Percentiles rank a stretch among this genome's conserved stretches.
These are phyloP conservation scores for Drosophila lowei DNA, from an alignment of 1,140 invertebrate species.

Conservation along the genomic window DNA sequence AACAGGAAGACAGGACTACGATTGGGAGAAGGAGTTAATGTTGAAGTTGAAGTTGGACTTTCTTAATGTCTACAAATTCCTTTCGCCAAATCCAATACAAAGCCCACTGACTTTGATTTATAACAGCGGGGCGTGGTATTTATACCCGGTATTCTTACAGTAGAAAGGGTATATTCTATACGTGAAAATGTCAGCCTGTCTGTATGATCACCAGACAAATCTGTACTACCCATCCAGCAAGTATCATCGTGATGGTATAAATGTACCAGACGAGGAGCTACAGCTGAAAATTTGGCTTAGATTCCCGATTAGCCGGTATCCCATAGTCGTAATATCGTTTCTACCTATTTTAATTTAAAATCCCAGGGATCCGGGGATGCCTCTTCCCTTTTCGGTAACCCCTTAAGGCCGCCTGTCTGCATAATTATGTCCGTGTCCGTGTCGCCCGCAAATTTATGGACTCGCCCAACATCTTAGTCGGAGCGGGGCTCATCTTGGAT, in stretches of 20 bases:
- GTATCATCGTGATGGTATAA: too few species aligned
- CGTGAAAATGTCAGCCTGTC: too few species aligned
- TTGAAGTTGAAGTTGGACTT: constrained; percentile 39
- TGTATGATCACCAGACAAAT: too few species aligned
- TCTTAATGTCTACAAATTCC: constrained; percentile 71
- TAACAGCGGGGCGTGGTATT: constrained; percentile 72
- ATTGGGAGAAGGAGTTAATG: constrained; percentile 12
- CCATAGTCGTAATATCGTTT: too few species aligned
- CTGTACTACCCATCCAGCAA: too few species aligned
- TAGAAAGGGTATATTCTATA: too few species aligned
- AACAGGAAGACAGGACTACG: constrained; percentile 56
- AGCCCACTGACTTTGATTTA: constrained; percentile 77
- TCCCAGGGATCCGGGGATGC: constrained; percentile 1
- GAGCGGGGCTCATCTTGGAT: constrained; percentile 24
- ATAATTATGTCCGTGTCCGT: constrained; percentile 61
- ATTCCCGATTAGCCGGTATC: too few species aligned
- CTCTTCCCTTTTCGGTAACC: constrained; percentile 29
- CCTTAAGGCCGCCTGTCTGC: constrained; percentile 46
- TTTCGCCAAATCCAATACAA: constrained; percentile 69
- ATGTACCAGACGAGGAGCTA: too few species aligned
- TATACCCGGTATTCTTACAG: too few species aligned
- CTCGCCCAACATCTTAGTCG: constrained; percentile 51
- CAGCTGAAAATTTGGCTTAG: too few species aligned
- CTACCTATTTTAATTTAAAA: constrained; percentile 61
- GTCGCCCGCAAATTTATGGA: constrained; percentile 63